A percentile compares a stretch with the other conserved stretches of the same genome.
These are phyloP conservation scores for Papilio polytes DNA, from an alignment of 1,140 invertebrate genomes.

Conservation along the genomic window DNA sequence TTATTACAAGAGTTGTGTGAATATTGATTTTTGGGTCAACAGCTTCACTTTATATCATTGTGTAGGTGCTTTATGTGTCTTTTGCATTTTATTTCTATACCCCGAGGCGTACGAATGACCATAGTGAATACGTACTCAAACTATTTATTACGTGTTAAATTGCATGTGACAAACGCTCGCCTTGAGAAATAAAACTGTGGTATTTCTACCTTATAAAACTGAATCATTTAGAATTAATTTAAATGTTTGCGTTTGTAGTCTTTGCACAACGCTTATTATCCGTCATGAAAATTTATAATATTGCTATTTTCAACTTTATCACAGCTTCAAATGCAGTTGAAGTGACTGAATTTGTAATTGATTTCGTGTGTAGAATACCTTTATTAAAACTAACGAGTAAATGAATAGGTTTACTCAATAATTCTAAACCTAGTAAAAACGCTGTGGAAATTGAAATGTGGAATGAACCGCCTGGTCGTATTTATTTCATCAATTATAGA, in stretches of 20 bases:
- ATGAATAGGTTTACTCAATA: not conserved
- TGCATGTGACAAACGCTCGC: slow-evolving; percentile 34
- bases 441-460: not conserved
- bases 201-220: slow-evolving; percentile 32
- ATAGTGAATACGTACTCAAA: slow-evolving; percentile 45
- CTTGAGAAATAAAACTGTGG: slow-evolving; percentile 13
- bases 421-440: not conserved
- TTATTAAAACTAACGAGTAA: not conserved
- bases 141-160: slow-evolving; percentile 41
- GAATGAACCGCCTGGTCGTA: not conserved
- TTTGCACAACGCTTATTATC: slow-evolving; percentile 33
- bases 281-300: slow-evolving; percentile 35
- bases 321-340: slow-evolving; percentile 12
- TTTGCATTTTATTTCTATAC: slow-evolving; percentile 61
- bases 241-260: slow-evolving; percentile 30
- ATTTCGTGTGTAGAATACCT: slow-evolving; percentile 29
- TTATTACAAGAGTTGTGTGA: slow-evolving; percentile 75
- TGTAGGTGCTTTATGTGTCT: slow-evolving; percentile 58
- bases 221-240: slow-evolving; percentile 5
- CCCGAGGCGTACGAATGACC: slow-evolving; percentile 45
- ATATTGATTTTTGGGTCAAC: slow-evolving; percentile 82
- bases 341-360: slow-evolving; percentile 13
- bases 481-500: not conserved
- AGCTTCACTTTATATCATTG: slow-evolving; percentile 66
- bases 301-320: slow-evolving; percentile 33